Evolutionary conservation across 1,140 invertebrate genomes (phyloP).

Genomic region (Ganaspis sp.): DNA sequence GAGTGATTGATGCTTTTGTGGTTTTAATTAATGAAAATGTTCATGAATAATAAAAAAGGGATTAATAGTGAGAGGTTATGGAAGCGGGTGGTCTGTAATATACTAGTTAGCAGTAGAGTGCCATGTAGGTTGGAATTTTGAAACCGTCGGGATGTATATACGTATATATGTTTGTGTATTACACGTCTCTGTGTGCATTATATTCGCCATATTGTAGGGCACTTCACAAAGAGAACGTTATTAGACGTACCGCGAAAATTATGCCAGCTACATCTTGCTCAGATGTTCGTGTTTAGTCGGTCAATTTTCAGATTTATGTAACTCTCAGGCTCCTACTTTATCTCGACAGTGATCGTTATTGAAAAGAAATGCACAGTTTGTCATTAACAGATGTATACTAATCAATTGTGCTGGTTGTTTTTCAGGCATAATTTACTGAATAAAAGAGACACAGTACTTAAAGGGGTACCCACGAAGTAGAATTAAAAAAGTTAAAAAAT

Average conservation of each 20-base stretch:
- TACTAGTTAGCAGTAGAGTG: background rate
- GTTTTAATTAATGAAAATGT: no score
- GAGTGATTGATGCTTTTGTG: no score
- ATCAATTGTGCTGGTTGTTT: no score
- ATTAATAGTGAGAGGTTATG: background rate
- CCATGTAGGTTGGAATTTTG: background rate
- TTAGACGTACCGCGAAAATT: slow-evolving; percentile 57
- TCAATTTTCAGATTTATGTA: slow-evolving; percentile 46
- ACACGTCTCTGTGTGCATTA: slow-evolving; percentile 35
- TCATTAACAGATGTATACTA: background rate
- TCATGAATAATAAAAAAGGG: background rate
- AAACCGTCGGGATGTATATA: background rate
- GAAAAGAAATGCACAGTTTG: background rate
- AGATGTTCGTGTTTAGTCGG: slow-evolving; percentile 33
- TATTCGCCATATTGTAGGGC: slow-evolving; percentile 37
- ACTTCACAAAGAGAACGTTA: slow-evolving; percentile 58
- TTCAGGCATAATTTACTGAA: no score
- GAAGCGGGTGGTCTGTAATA: no score
- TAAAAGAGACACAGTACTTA: no score
- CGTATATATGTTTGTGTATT: background rate
- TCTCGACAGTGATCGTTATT: background rate
- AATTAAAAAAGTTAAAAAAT: no score
- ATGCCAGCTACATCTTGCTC: slow-evolving; percentile 48
- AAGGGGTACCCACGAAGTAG: no score
- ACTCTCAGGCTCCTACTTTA: background rate